Evolutionary conservation across 1,140 invertebrate species (phyloP).

Genomic region (Campoletis sonorensis): DNA sequence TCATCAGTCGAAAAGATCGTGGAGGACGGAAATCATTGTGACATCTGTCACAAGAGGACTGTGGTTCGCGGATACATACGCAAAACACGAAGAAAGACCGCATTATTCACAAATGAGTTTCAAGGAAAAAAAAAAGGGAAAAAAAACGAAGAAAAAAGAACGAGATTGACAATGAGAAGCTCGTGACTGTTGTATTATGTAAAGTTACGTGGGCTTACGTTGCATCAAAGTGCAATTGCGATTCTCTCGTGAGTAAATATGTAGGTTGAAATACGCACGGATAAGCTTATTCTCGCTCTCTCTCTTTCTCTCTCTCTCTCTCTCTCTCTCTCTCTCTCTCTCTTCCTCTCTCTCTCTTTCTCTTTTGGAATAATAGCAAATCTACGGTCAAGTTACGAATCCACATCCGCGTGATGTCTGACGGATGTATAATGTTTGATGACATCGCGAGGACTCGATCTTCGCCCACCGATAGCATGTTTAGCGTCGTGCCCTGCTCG

Average conservation of each 20-base stretch:
- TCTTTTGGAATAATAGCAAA: background rate
- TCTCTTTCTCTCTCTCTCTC: no score
- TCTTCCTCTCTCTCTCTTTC: background rate
- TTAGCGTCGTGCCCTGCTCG: background rate
- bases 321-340: background rate
- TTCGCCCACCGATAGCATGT: slow-evolving; percentile 1
- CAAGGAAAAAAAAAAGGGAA: background rate
- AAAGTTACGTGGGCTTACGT: slow-evolving; percentile 21
- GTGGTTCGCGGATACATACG: background rate
- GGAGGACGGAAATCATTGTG: background rate
- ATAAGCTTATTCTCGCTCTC: background rate
- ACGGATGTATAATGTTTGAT: background rate
- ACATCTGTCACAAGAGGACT: background rate
- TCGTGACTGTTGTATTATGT: slow-evolving; percentile 9
- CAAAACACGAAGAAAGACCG: background rate
- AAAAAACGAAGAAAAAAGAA: background rate
- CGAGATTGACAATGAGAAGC: slow-evolving; percentile 18
- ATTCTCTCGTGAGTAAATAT: slow-evolving; percentile 8
- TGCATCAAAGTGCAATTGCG: slow-evolving; percentile 24
- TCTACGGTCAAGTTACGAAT: background rate
- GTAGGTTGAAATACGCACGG: background rate
- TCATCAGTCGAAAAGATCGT: no score
- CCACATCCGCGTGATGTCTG: background rate
- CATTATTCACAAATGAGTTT: slow-evolving; percentile 4
- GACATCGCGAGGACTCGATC: background rate